Base-by-base conservation (phyloP, 2,113 vertebrate species). In the Peromyscus leucopus region DNA sequence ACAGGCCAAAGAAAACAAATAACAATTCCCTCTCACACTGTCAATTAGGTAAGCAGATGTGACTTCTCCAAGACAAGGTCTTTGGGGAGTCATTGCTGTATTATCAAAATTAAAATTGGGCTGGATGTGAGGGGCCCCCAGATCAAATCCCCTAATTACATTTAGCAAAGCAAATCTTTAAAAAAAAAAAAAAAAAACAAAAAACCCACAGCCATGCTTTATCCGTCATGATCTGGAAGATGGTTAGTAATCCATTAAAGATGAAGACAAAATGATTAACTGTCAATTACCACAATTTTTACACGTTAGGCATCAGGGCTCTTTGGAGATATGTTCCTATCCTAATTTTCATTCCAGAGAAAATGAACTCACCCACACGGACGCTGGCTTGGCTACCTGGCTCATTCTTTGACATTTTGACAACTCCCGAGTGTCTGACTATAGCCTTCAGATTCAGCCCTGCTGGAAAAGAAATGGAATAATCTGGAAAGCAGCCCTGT, bases 1-100 rank as follows among this genome's bases (percentile, higher is more conserved):
- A 86, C 85, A 96, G 94, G 82, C 89, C 97, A 98, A 97, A 97
- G 93, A 93, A 96, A 98, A 89, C 89, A 97, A 98, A 96, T 94
- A 96, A 96, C 59, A 90, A 36, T 0, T 9, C 96, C 94, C 93
- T 33, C 1, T 85, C 91, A 93, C 0, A 16, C 69, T 39, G n/a
- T 96, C 96, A 97, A 90, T 96, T 98, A 97, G 72, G 95, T 96
- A 67, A 98, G 69, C 90, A 98, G 91, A 98, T 84, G 39, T 95
- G 80, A 94, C 65, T 72, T 91, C 86, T 96, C 46, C 74, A 76
- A 94, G 82, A 46, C 59, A 78, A 63, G 67, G 83, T 96, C 96
- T 97, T 94, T 90, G 94, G 96, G 97, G 95, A 97, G 67, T 51
- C 57, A 80, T 82, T 80, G 96, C 48, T 96, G 63, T 82, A 65